Conservation (phyloP, 92 coral and sea anemone species). For the Bergia puertoricense region DNA sequence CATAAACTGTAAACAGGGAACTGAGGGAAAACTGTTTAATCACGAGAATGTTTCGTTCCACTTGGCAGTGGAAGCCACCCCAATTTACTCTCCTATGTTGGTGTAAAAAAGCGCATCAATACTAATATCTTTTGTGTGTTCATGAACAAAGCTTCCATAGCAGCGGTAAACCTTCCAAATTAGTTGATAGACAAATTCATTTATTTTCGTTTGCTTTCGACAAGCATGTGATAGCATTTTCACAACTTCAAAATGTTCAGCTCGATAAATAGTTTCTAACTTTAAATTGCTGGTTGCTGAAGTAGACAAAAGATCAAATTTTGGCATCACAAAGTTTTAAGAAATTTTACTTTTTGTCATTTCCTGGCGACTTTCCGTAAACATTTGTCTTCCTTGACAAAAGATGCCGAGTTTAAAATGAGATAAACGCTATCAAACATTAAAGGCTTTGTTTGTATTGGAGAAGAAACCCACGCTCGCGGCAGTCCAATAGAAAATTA, state of each 20-base stretch:
- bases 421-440: neutral
- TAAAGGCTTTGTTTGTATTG: neutral
- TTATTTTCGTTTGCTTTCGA: too few species aligned
- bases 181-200: neutral
- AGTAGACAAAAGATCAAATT: neutral
- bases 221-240: neutral
- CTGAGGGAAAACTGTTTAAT: neutral
- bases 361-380: neutral
- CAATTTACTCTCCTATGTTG: neutral
- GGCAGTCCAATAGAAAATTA: neutral
- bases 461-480: neutral
- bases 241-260: neutral
- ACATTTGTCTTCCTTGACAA: neutral
- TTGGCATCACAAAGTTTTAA: too few species aligned
- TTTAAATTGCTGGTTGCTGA: neutral
- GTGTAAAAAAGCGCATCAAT: too few species aligned
- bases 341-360: neutral
- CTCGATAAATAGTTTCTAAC: neutral
- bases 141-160: neutral
- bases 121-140: neutral
- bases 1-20: neutral
- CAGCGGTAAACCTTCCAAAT: neutral
- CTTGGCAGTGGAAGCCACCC: neutral
- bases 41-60: neutral
- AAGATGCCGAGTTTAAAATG: neutral